phyloP scores from a whole-genome alignment of 2,888 invertebrate genomes.

The Trisateles emortualis region DNA sequence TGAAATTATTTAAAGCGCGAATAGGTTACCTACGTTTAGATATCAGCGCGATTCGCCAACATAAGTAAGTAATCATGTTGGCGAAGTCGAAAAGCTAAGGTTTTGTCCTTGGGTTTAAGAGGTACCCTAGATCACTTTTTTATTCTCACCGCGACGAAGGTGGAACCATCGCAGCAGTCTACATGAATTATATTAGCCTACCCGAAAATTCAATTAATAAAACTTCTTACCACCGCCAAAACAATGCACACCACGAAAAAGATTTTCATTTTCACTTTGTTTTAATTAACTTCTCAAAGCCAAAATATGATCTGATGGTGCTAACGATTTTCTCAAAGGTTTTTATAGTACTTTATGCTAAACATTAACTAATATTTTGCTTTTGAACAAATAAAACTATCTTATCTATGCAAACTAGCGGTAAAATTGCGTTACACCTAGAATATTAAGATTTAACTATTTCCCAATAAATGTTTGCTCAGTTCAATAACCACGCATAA shows the following conservation, averaged over 20 bases:
- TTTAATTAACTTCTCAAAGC: conserved; percentile 8
- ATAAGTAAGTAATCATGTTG: too few species aligned
- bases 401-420: conserved; percentile 53
- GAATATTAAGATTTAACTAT: conserved; percentile 25
- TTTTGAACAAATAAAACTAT: conserved; percentile 57
- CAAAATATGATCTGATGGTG: conserved; percentile 34
- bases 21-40: too few species aligned
- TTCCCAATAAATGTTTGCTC: conserved; percentile 26
- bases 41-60: too few species aligned
- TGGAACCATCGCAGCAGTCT: too few species aligned
- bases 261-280: conserved; percentile 59
- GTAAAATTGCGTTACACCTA: conserved; percentile 36
- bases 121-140: too few species aligned
- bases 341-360: conserved; percentile 66
- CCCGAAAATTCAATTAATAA: too few species aligned
- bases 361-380: conserved; percentile 49
- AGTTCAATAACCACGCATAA: background rate
- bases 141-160: too few species aligned
- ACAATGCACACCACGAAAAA: conserved; percentile 47
- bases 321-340: conserved; percentile 46
- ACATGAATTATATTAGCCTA: too few species aligned
- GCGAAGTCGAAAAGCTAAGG: too few species aligned
- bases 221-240: conserved; percentile 54
- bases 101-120: too few species aligned
- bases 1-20: too few species aligned